Percentiles rank a stretch among this genome's conserved stretches.
Conservation (phyloP, 2,797 vertebrate genomes). For the Calcarius lapponicus region DNA sequence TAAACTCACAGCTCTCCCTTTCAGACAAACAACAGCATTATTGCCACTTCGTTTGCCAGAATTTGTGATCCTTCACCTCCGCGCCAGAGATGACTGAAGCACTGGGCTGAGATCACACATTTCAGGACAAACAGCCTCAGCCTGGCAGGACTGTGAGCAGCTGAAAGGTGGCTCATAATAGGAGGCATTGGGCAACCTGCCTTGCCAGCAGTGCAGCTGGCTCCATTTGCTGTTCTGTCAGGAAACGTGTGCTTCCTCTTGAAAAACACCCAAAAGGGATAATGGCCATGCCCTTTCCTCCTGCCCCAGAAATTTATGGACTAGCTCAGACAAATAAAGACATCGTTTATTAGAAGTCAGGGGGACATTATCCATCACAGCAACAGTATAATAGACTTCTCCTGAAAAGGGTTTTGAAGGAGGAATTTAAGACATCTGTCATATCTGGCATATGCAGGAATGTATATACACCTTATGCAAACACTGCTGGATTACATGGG, state of each 20-base stretch:
- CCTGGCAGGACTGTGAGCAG: background rate
- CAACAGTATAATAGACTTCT: background rate
- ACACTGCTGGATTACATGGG: background rate
- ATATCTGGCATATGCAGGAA: background rate
- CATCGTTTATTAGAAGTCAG: background rate
- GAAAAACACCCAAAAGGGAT: background rate
- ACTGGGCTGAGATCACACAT: background rate
- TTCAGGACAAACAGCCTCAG: background rate
- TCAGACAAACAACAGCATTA: background rate
- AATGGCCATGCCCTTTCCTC: background rate
- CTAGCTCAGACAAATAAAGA: constrained; percentile 9
- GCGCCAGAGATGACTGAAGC: background rate
- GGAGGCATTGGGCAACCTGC: background rate
- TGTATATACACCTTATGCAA: background rate
- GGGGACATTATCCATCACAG: background rate
- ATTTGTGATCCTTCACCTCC: background rate
- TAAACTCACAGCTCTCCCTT: background rate
- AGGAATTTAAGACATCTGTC: constrained; percentile 11
- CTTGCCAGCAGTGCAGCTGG: background rate
- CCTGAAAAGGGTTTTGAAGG: background rate
- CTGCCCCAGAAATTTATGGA: background rate
- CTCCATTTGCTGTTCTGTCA: background rate
- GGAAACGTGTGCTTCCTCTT: constrained; percentile 37
- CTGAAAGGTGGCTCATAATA: background rate
- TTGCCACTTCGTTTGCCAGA: background rate